These are phyloP conservation scores for Drosophila cyrtoloma DNA, from an alignment of 2,888 invertebrate genomes.

Conservation along the genomic window DNA sequence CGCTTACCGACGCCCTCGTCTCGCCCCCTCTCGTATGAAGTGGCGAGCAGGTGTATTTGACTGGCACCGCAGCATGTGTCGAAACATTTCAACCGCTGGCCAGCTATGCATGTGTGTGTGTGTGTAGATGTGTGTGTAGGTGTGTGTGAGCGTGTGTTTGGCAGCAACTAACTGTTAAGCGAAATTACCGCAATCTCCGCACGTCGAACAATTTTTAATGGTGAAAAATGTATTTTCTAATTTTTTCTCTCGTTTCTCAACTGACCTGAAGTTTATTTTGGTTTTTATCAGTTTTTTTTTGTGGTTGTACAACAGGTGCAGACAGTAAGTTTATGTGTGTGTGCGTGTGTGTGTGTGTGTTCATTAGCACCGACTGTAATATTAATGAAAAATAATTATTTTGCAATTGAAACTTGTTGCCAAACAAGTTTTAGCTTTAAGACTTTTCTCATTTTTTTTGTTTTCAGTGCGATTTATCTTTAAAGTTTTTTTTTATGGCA, in stretches of 20 bases:
- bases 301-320: slow-evolving; percentile 59
- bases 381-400: slow-evolving; percentile 4
- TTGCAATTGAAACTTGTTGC: background rate
- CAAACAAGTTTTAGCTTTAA: slow-evolving; percentile 9
- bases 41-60: slow-evolving; percentile 70
- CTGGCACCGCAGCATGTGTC: slow-evolving; percentile 75
- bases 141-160: slow-evolving; percentile 20
- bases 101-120: slow-evolving; percentile 23
- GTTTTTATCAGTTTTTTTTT: slow-evolving; percentile 57
- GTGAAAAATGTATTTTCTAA: slow-evolving; percentile 80
- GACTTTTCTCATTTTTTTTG: background rate
- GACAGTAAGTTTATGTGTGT: slow-evolving; percentile 25
- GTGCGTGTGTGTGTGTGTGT: background rate
- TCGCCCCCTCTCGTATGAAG: slow-evolving; percentile 13
- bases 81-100: slow-evolving; percentile 58
- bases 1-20: slow-evolving; percentile 38
- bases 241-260: slow-evolving; percentile 41
- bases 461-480: slow-evolving; percentile 1
- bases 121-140: slow-evolving; percentile 6
- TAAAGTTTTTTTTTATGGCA: slow-evolving; percentile 13
- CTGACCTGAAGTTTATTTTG: slow-evolving; percentile 63
- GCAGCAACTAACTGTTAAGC: slow-evolving; percentile 76
- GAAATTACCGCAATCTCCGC: slow-evolving; percentile 80
- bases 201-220: slow-evolving; percentile 79
- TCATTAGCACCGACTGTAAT: slow-evolving; percentile 19